phyloP scores from a whole-genome alignment of 2,113 vertebrate species.

The Cromileptes altivelis region DNA sequence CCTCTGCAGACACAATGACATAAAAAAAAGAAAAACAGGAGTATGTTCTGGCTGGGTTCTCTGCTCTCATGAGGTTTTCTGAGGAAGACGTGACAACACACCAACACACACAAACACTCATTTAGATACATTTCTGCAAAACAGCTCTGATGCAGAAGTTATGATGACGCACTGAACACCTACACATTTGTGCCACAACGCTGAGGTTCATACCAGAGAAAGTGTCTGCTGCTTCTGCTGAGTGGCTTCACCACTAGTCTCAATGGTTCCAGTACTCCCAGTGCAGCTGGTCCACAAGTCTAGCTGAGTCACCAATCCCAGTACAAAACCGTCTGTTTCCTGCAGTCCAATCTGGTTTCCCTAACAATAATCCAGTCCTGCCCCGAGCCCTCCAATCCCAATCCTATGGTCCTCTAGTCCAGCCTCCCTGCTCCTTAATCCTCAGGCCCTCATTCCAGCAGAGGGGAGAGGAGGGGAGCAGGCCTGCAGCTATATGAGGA shows the following conservation, averaged over 20 bases:
- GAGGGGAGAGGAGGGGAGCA: slow-evolving; percentile 32
- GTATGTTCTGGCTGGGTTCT: slow-evolving; percentile 14
- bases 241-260: background rate
- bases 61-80: slow-evolving; percentile 3
- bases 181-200: slow-evolving; percentile 59
- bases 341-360: slow-evolving; percentile 1
- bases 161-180: slow-evolving; percentile 53
- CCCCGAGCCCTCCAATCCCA: slow-evolving; percentile 37
- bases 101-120: slow-evolving; percentile 3
- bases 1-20: slow-evolving; percentile 17
- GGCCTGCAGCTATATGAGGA: slow-evolving; percentile 56
- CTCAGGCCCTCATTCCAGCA: slow-evolving; percentile 46
- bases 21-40: background rate
- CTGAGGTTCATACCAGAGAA: slow-evolving; percentile 57
- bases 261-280: slow-evolving; percentile 5
- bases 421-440: slow-evolving; percentile 56
- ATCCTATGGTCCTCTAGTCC: slow-evolving; percentile 49
- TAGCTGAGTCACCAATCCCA: background rate
- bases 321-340: background rate
- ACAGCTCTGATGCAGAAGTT: slow-evolving; percentile 31
- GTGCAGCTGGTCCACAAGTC: slow-evolving; percentile 9
- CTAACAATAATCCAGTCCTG: slow-evolving; percentile 39
- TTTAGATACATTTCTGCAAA: slow-evolving; percentile 29
- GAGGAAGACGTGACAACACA: slow-evolving; percentile 31
- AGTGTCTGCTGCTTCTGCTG: background rate